phyloP scores from a whole-genome alignment of 2,113 vertebrate genomes.

The Sinosuthora webbiana region DNA sequence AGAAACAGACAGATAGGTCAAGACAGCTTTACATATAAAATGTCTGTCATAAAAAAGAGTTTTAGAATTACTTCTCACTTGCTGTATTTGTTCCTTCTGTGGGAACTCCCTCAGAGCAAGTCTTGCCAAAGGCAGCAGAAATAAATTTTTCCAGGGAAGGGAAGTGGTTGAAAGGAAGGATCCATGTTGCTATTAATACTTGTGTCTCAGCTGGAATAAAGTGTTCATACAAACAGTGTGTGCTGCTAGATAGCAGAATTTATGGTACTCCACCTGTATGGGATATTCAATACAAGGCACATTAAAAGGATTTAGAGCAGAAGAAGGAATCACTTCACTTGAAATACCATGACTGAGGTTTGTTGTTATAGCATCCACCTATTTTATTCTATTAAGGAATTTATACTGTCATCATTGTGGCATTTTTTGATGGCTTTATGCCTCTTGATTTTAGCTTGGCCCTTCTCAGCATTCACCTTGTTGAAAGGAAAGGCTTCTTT shows the following conservation, averaged over 20 bases:
- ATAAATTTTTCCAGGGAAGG: conserved; percentile 7
- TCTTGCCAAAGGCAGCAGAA: conserved; percentile 53
- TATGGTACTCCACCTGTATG: conserved; percentile 50
- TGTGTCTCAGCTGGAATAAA: conserved; percentile 30
- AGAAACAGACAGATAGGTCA: conserved; percentile 49
- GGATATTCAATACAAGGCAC: conserved; percentile 46
- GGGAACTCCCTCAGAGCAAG: conserved; percentile 1
- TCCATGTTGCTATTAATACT: conserved; percentile 52
- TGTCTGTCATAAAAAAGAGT: conserved; percentile 30
- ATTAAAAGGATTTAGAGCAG: conserved; percentile 59
- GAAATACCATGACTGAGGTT: conserved; percentile 21
- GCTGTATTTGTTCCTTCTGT: conserved; percentile 17
- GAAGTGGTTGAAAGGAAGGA: conserved; percentile 34
- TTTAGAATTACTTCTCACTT: conserved; percentile 36
- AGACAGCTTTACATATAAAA: conserved; percentile 44
- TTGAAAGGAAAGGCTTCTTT: neutral
- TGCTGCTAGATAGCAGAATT: conserved; percentile 50
- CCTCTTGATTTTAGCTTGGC: neutral
- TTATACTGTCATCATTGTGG: neutral
- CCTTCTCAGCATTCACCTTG: neutral
- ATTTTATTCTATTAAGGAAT: conserved; percentile 54
- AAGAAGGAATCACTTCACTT: conserved; percentile 46
- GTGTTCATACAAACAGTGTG: conserved; percentile 38
- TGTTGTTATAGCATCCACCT: neutral
- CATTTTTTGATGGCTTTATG: conserved; percentile 9